Evolutionary conservation across 2,113 vertebrate species (phyloP), one percentile per base, ranked within the genome.

Genomic region (Hemiprocne comata): DNA sequence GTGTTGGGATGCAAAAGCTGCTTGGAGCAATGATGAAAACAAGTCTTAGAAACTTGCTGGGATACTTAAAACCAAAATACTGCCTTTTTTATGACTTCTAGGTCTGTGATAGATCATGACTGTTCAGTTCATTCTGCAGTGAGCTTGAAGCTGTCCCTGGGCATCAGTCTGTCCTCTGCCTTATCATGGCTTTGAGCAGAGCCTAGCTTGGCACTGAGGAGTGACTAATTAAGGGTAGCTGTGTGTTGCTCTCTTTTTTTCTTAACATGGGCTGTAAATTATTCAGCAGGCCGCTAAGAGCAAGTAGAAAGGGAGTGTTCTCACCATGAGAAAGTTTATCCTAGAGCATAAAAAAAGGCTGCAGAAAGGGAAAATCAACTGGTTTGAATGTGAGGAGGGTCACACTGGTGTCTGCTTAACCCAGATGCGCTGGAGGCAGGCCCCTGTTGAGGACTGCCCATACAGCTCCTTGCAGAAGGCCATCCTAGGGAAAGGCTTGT

Each of bases 391-490:
- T 6, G 13, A 7, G 62, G 36, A 75, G 31, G 19, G 4, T 31
- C 62, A 46, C 14, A 34, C 4, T 1, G 2, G 0, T 44, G 13
- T 12, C 57, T 34, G 19, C 34, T 54, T 66, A 25, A 62, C 26
- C 24, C 57, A 17, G 26, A 4, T 13, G 28, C n/a, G 9, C 42
- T 66, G 36, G 36, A 66, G 50, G n/a, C 54, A 74, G 53, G 38
- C 8, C 50, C 4, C 2, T 11, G 8, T 5, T 40, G 17, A 76
- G 36, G 17, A 62, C 19, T 1, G 9, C 2, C 38, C 3, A 9
- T 12, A 13, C 8, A 67, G 14, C 24, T 86, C 24, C 26, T 40
- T 6, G 8, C 18, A 57, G 42, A 23, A 7, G 20, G 10, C 31
- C 13, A 20, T 4, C 3, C 15, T 26, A 16, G 46, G 29, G 17